A percentile compares a stretch with the other conserved stretches of the same genome.
phyloP scores from a whole-genome alignment of 2,113 vertebrate genomes.

The Hyaena hyaena region DNA sequence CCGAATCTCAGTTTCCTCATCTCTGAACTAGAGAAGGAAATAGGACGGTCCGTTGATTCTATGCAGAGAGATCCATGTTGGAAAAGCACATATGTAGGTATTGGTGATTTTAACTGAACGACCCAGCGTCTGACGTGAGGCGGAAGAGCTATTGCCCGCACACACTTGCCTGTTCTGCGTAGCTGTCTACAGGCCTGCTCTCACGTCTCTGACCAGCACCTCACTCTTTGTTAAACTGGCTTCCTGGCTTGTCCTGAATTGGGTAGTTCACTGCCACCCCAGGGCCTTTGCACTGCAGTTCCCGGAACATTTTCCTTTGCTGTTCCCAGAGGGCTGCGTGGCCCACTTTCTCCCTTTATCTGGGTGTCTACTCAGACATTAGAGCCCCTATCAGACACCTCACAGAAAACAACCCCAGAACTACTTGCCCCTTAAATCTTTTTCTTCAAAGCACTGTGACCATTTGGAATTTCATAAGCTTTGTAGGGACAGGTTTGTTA shows the following conservation, averaged over 20 bases:
- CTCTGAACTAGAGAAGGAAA: not conserved
- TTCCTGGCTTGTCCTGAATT: not conserved
- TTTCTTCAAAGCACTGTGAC: not conserved
- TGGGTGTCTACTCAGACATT: not conserved
- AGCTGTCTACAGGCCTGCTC: not conserved
- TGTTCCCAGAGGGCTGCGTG: not conserved
- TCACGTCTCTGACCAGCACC: not conserved
- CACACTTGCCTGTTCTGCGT: rapidly evolving
- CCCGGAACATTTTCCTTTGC: not conserved
- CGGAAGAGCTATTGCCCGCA: not conserved
- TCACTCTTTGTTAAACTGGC: not conserved
- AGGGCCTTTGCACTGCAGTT: not conserved
- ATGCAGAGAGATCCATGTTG: not conserved
- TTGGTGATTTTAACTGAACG: too few relatives aligned
- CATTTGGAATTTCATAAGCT: not conserved
- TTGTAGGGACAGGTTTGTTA: not conserved
- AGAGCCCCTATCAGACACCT: not conserved
- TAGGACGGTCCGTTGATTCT: rapidly evolving
- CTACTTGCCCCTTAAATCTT: rapidly evolving
- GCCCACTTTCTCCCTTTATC: not conserved
- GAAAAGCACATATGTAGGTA: not conserved
- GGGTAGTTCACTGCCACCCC: not conserved
- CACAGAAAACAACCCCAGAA: not conserved
- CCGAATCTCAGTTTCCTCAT: not conserved
- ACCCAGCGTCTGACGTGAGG: rapidly evolving